Evolutionary conservation across 2,113 vertebrate genomes (phyloP), one percentile per base, ranked within the genome.

Genomic region (Alligator mississippiensis): DNA sequence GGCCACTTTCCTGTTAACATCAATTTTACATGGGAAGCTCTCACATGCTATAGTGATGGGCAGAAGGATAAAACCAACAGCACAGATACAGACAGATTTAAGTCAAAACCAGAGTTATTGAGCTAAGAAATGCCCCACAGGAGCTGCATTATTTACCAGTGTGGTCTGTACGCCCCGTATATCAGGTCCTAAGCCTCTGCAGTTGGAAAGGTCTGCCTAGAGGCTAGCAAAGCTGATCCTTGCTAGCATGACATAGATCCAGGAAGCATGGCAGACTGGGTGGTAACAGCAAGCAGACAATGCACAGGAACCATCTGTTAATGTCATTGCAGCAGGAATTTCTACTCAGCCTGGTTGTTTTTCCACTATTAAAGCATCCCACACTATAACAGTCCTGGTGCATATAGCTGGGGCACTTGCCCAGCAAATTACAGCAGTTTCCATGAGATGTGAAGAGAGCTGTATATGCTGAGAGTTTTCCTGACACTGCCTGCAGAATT

Each of bases 361-460:
- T 92, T 85, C 94, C 89, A n/a, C 68, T 85, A 54, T 81, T 61
- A 87, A 59, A 2, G 47, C 80, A 93, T 74, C 77, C 74, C 60
- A 21, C 75, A 5, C 10, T 82, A 77, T 3, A 63, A 34, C 30
- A 38, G 27, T 57, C 25, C 77, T 54, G 11, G 4, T 63, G 34
- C 58, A 62, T 18, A 62, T 1, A 47, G 17, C 3, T n/a, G 55
- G 14, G 28, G 75, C 19, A 22, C 63, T 80, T 82, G 68, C 24
- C 38, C 54, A 57, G 63, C 4, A 66, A 81, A 62, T 27, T 34
- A 11, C 2, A 70, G 59, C n/a, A 17, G 10, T 74, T 68, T 82
- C 63, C 24, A 68, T 68, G 28, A 57, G 68, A 68, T 66, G 34
- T 72, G 57, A 66, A 47, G 70, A 89, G 92, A 72, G 11, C 27